phyloP scores from a whole-genome alignment of 1,140 invertebrate species.

The Drosophila pandora region DNA sequence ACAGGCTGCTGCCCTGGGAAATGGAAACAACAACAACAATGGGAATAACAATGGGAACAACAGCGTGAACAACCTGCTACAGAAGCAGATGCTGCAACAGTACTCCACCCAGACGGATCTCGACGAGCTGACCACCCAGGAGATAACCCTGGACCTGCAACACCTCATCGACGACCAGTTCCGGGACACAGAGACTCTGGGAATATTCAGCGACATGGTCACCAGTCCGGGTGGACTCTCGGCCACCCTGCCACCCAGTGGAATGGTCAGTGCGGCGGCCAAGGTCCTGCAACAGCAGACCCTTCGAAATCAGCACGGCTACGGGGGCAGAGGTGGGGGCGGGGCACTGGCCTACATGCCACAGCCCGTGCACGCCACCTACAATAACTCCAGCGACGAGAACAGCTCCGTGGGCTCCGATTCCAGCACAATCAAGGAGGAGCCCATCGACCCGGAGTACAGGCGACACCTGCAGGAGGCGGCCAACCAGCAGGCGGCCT shows the following conservation, averaged over 20 bases:
- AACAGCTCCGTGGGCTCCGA: conserved; percentile 80
- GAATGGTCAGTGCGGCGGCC: conserved; percentile 82
- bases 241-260: conserved; percentile 84
- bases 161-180: conserved; percentile 96
- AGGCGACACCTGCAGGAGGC: conserved; percentile 85
- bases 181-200: conserved; percentile 88
- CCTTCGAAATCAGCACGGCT: conserved; percentile 74
- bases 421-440: conserved; percentile 84
- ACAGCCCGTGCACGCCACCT: conserved; percentile 93
- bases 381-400: conserved; percentile 85
- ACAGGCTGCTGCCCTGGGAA: conserved; percentile 81
- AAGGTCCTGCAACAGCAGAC: conserved; percentile 82
- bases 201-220: conserved; percentile 91
- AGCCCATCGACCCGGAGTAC: conserved; percentile 91
- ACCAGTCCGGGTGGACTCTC: conserved; percentile 85
- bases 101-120: conserved; percentile 90
- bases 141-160: conserved; percentile 94
- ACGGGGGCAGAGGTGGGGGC: conserved; percentile 86
- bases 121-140: conserved; percentile 93
- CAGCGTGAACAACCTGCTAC: conserved; percentile 80
- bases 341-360: conserved; percentile 93
- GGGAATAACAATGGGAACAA: conserved; percentile 51
- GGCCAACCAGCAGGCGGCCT: conserved; percentile 79
- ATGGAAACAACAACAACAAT: conserved; percentile 79
- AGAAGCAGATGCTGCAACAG: conserved; percentile 85